A percentile compares a stretch with the other conserved stretches of the same genome.
These are phyloP conservation scores for Halictus rubicundus DNA, from an alignment of 1,140 invertebrate genomes.

Conservation along the genomic window DNA sequence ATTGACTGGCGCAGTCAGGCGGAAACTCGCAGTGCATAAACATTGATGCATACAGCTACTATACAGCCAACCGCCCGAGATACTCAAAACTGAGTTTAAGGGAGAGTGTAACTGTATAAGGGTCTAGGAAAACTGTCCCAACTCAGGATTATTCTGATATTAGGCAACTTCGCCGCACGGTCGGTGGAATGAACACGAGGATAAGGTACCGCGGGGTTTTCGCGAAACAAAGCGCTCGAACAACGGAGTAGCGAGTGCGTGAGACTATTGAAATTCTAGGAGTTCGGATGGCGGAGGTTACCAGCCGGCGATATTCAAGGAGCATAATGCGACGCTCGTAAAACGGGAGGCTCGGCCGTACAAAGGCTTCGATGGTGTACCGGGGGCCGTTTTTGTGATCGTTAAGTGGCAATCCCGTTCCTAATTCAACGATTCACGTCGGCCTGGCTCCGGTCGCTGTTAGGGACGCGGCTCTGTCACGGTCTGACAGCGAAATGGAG, in stretches of 20 bases:
- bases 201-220: not conserved
- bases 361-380: not conserved
- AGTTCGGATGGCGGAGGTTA: no score
- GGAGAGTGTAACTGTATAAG: no score
- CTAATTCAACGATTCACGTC: conserved; percentile 38
- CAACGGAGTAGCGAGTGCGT: conserved; percentile 5
- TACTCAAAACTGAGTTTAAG: no score
- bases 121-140: no score
- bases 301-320: not conserved
- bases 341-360: conserved; percentile 14
- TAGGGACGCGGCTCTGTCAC: conserved; percentile 18
- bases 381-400: conserved; percentile 8
- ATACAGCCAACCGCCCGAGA: no score
- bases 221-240: conserved; percentile 14
- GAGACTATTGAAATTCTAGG: no score
- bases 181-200: not conserved
- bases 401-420: conserved; percentile 16
- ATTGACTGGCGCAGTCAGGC: no score
- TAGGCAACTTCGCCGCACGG: no score
- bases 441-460: not conserved
- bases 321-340: conserved; percentile 30
- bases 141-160: no score
- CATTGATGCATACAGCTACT: no score
- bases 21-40: no score
- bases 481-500: conserved; percentile 19